These are phyloP conservation scores for Enteromius paludinosus DNA, from an alignment of 2,797 vertebrate species.

Conservation along the genomic window DNA sequence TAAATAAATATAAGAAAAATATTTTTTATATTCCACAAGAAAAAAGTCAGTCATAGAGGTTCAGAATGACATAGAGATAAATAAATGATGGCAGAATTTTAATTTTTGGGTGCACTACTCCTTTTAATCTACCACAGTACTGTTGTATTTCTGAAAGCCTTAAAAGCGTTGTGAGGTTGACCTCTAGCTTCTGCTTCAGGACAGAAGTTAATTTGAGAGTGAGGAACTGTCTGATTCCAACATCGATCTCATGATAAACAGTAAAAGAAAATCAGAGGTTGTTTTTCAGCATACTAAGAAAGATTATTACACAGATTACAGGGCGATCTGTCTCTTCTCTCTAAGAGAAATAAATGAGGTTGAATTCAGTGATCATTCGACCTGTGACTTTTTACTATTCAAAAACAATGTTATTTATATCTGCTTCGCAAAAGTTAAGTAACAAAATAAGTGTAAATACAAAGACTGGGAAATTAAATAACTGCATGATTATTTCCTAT, in stretches of 20 bases:
- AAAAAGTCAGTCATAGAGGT: background rate
- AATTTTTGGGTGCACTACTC: background rate
- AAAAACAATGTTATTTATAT: background rate
- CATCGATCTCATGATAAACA: constrained; percentile 8
- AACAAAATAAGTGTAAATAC: background rate
- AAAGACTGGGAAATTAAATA: background rate
- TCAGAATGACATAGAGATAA: background rate
- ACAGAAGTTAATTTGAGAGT: constrained; percentile 24
- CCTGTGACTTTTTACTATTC: background rate
- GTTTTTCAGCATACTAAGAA: constrained; percentile 2
- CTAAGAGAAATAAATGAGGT: background rate
- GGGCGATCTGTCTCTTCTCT: background rate
- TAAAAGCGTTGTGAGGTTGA: constrained; percentile 22
- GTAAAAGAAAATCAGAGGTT: constrained; percentile 23
- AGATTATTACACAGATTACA: background rate
- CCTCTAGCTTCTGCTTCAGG: constrained; percentile 23
- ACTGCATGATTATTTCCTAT: background rate
- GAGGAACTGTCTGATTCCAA: constrained; percentile 21
- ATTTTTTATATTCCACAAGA: background rate
- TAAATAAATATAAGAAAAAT: background rate
- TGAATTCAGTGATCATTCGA: background rate
- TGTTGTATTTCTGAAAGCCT: background rate
- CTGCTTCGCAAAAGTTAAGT: background rate
- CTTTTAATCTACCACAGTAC: constrained; percentile 4
- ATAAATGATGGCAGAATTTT: background rate